A percentile compares a stretch with the other conserved stretches of the same genome.
Conservation (phyloP, 1,140 invertebrate genomes). For the Leptopilina boulardi region DNA sequence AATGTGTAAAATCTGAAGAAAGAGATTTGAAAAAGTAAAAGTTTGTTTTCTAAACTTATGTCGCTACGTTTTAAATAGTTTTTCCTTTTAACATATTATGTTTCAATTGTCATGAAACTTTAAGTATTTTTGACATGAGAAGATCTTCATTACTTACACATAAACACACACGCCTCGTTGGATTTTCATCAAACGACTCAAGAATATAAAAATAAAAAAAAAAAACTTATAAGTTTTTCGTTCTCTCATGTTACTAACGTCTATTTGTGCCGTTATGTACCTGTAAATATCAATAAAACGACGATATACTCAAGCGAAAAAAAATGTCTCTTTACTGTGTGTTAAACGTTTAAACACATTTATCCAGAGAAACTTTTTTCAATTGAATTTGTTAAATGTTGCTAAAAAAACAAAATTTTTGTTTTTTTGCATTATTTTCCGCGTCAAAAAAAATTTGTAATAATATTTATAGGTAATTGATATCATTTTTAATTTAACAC, state of each 20-base stretch:
- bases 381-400: neutral
- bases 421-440: too few relatives aligned
- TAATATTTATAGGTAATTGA: too few relatives aligned
- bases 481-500: too few relatives aligned
- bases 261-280: slow-evolving; percentile 51
- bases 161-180: neutral
- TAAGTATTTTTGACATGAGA: slow-evolving; percentile 10
- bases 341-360: neutral
- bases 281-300: slow-evolving; percentile 54
- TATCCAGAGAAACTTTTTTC: too few relatives aligned
- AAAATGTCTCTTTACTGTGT: neutral
- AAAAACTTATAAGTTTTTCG: slow-evolving; percentile 16
- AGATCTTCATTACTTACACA: neutral
- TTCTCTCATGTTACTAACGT: slow-evolving; percentile 36
- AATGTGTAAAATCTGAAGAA: neutral
- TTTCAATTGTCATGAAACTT: slow-evolving; percentile 3
- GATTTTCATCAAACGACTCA: slow-evolving; percentile 25
- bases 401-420: neutral
- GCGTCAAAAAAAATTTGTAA: too few relatives aligned
- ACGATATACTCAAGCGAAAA: slow-evolving; percentile 44
- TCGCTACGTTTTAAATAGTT: neutral
- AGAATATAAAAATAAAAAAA: neutral
- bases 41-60: slow-evolving; percentile 14
- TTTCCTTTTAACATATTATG: neutral
- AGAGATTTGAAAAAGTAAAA: neutral